Percentiles rank a stretch among this genome's conserved stretches.
These are phyloP conservation scores for Teleopsis dalmanni DNA, from an alignment of 1,140 invertebrate species.

Conservation along the genomic window DNA sequence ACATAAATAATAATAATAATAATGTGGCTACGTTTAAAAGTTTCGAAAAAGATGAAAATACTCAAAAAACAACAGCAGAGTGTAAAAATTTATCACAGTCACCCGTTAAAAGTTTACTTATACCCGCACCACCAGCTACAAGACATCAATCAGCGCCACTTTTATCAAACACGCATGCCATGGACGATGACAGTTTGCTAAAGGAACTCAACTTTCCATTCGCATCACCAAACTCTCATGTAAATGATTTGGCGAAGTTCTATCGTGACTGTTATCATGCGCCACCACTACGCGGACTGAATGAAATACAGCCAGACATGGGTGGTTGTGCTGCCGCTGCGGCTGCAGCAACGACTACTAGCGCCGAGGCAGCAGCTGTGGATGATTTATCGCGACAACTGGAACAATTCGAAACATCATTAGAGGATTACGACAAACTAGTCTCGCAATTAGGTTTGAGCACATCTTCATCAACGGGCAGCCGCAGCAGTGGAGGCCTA, in stretches of 20 bases:
- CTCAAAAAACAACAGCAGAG: not conserved
- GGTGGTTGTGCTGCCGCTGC: constrained; percentile 6
- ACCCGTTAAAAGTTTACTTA: constrained; percentile 33
- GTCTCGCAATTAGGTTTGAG: constrained; percentile 56
- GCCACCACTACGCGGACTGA: constrained; percentile 57
- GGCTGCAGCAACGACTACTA: constrained; percentile 45
- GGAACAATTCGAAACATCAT: constrained; percentile 64
- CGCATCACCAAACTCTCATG: constrained; percentile 47
- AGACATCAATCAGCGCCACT: constrained; percentile 24
- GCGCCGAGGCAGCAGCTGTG: constrained; percentile 49
- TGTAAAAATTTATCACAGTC: constrained; percentile 19
- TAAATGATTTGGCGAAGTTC: constrained; percentile 64
- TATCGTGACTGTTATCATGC: constrained; percentile 72
- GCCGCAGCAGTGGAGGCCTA: constrained; percentile 35
- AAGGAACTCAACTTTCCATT: constrained; percentile 50
- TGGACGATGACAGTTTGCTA: constrained; percentile 33
- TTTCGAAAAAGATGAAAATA: constrained; percentile 25
- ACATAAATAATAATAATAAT: no score
- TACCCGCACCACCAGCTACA: constrained; percentile 24
- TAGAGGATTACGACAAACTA: constrained; percentile 66
- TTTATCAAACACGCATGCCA: constrained; percentile 11
- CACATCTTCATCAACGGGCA: constrained; percentile 33
- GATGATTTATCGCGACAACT: constrained; percentile 64
- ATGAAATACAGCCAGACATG: constrained; percentile 47
- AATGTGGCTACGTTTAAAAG: constrained; percentile 35